Conservation (phyloP, 2,113 vertebrate species). For the Panurus biarmicus region DNA sequence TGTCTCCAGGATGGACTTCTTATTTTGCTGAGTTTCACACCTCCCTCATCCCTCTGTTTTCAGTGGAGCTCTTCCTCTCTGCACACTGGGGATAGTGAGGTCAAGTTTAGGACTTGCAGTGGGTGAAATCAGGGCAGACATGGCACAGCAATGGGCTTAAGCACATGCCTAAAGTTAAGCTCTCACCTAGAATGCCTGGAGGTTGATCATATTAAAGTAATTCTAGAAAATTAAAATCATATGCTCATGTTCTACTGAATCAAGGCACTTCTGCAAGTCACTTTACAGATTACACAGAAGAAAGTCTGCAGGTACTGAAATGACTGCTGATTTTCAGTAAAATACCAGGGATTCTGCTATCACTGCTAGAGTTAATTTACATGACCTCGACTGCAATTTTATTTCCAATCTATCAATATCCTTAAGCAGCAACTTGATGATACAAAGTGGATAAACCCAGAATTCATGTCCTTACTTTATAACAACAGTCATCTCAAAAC, state of each 20-base stretch:
- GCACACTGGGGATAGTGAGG: background rate
- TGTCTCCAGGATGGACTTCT: background rate
- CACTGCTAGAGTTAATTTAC: background rate
- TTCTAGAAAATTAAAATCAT: background rate
- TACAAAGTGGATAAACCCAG: background rate
- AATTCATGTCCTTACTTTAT: background rate
- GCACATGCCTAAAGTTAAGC: background rate
- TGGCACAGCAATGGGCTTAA: background rate
- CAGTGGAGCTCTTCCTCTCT: background rate
- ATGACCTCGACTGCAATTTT: background rate
- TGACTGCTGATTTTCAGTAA: background rate
- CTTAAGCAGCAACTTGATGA: background rate
- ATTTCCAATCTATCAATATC: background rate
- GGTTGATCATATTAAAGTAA: background rate
- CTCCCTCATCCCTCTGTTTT: background rate
- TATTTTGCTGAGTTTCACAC: background rate
- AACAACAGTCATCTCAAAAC: background rate
- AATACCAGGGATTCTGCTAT: background rate
- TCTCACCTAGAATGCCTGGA: background rate
- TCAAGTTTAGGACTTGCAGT: background rate
- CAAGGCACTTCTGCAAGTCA: background rate
- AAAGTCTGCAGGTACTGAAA: background rate
- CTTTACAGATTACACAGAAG: background rate
- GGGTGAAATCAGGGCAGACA: background rate
- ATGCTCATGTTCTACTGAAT: background rate